Evolutionary conservation across 2,113 vertebrate genomes (phyloP), one percentile per base, ranked within the genome.

Genomic region (Mesembrinibis cayennensis): DNA sequence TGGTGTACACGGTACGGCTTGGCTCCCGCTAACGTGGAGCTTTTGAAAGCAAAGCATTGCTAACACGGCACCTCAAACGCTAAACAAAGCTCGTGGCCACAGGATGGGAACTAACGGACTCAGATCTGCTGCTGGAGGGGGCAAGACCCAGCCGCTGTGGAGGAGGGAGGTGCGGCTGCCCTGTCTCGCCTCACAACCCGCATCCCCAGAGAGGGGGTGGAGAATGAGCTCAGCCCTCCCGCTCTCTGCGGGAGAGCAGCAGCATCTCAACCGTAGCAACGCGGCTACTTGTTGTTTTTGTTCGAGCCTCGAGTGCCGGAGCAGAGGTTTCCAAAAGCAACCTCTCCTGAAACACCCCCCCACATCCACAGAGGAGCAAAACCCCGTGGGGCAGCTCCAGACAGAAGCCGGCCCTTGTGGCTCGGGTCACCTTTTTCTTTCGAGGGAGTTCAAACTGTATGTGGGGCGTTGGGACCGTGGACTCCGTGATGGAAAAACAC

Each of bases 401-500:
- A 44, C 44, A 40, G 45, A 45, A 45, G 38, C 3, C 1, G 1
- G 52, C 26, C 76, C 44, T 40, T 27, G 45, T 4, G 7, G 50
- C 77, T 89, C 11, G 3, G 69, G 76, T 32, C 83, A 71, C 3
- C 55, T 92, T 36, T 76, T 49, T 55, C 49, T 88, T 80, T 52
- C 0, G 13, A 86, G 50, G 42, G 47, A 67, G n/a, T 47, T 87
- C 22, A 53, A 56, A 84, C 0, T 26, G 30, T 50, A 44, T 56
- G 90, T 81, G 78, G 80, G 22, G 27, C 1, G 0, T 63, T 6
- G 3, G 81, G 72, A 70, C 63, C 52, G 74, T 87, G 86, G 86
- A 76, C 23, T 82, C 25, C 0, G 9, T n/a, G 82, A 93, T 96
- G 94, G 95, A 97, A 97, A 97, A 97, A 95, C 93, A 97, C 96